Base-by-base conservation (phyloP, 1,140 invertebrate genomes). In the Dendrolimus kikuchii region DNA sequence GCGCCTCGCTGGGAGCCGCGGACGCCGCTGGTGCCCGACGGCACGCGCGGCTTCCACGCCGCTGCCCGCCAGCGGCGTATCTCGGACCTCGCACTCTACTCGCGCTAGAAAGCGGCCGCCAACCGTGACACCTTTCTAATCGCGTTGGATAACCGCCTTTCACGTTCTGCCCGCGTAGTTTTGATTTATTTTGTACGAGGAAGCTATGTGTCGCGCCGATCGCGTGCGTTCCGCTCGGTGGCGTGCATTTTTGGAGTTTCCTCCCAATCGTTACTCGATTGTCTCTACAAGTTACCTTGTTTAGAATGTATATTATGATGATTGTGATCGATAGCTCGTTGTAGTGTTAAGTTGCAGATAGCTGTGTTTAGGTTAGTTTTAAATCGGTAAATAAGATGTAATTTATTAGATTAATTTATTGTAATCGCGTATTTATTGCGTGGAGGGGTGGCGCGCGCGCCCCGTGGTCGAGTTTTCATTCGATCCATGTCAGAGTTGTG, bases 11-110 rank as follows among this genome's bases (percentile, higher is more conserved):
- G 71, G 46, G 82, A 86, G 56, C 88, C 95, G n/a, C 89, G 95
- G 40, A 88, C 94, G 77, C 95, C 95, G 0, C 89, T 91, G 54
- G 95, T 94, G 5, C 95, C 95, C 4, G 95, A 96, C 82, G 95
- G 95, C 36, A 94, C 93, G 37, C 89, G 90, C 49, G 95, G 95
- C 38, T 96, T 97, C 81, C 86, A 88, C 64, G 72, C 82, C n/a
- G 84, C 81, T 39, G 70, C 85, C 38, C 77, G 86, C 62, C 86
- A 88, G 69, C 83, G 87, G 41, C 72, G 86, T 64, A 88, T 88
- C 68, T 88, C 87, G 53, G 87, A 88, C 77, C 81, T 88, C 55
- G 86, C 86, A 57, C 71, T 88, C 51, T 88, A 88, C 62, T 87
- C 86, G 67, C 85, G 85, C 71, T 88, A 87, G 81, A 84, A 84